Evolutionary conservation across 2,797 vertebrate species (phyloP).

Genomic region (Spatula clypeata): DNA sequence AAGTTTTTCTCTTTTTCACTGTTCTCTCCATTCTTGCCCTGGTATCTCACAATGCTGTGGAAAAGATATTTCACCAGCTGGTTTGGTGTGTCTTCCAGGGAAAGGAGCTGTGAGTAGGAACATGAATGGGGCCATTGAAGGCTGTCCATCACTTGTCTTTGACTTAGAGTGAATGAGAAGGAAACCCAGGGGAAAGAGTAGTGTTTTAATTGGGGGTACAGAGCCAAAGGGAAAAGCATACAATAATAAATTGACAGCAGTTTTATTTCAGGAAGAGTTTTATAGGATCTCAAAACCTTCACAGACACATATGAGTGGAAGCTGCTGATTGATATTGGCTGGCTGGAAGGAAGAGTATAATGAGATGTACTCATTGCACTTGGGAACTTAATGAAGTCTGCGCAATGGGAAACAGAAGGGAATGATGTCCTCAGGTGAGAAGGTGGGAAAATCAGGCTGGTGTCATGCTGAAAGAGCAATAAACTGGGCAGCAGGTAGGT

Average conservation of each 20-base stretch:
- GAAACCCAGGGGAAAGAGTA: not conserved
- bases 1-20: not conserved
- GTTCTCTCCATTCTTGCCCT: not conserved
- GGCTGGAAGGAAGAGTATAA: too few relatives aligned
- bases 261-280: not conserved
- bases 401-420: too few relatives aligned
- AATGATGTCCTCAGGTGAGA: too few relatives aligned
- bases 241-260: not conserved
- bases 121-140: not conserved
- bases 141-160: not conserved
- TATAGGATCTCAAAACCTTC: not conserved
- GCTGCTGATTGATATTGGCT: too few relatives aligned
- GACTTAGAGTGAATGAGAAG: not conserved
- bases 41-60: fast-evolving
- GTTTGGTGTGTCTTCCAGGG: not conserved
- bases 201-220: not conserved
- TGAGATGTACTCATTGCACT: too few relatives aligned
- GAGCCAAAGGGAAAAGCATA: not conserved
- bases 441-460: too few relatives aligned
- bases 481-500: too few relatives aligned
- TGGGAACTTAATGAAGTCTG: too few relatives aligned
- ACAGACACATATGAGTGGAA: too few relatives aligned
- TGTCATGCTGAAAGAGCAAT: too few relatives aligned
- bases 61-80: not conserved
- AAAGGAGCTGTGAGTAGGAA: not conserved